Evolutionary conservation across 2,888 invertebrate species (phyloP).

Genomic region (Ormyrus pomaceus): DNA sequence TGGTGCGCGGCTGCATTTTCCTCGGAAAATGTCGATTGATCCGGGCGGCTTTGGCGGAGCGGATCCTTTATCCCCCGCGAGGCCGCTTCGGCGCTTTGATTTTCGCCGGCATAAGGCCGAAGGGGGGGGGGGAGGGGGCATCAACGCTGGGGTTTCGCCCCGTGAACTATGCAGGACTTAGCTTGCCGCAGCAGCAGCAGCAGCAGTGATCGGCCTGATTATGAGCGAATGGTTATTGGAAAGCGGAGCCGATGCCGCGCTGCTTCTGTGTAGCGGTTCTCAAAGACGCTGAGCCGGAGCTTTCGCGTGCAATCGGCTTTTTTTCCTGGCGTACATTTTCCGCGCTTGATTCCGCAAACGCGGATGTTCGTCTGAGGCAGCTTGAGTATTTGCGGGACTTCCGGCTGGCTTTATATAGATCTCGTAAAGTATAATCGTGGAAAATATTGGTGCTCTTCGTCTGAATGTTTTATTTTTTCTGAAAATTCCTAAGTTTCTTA

Average conservation of each 20-base stretch:
- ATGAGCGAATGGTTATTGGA: constrained; percentile 55
- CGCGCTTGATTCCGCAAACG: too few relatives aligned
- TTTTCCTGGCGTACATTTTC: too few relatives aligned
- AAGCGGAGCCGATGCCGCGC: too few relatives aligned
- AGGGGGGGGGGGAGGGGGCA: not conserved
- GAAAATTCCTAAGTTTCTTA: too few relatives aligned
- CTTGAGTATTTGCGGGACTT: too few relatives aligned
- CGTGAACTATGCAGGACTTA: constrained; percentile 55
- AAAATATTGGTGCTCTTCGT: too few relatives aligned
- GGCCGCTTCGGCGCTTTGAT: constrained; percentile 9
- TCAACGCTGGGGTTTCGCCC: constrained; percentile 13
- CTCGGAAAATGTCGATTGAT: constrained; percentile 38
- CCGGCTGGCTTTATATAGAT: too few relatives aligned
- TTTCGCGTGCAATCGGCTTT: too few relatives aligned
- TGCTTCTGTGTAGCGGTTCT: not conserved
- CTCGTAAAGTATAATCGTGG: too few relatives aligned
- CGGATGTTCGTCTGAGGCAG: too few relatives aligned
- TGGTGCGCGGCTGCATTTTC: constrained; percentile 33
- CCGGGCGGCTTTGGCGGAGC: not conserved
- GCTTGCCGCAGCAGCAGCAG: constrained; percentile 46
- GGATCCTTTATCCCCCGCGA: constrained; percentile 19
- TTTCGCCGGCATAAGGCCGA: constrained; percentile 3
- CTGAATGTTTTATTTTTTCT: too few relatives aligned
- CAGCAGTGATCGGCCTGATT: constrained; percentile 52
- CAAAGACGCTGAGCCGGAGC: not conserved